A percentile compares a stretch with the other conserved stretches of the same genome.
Conservation (phyloP, 2,797 vertebrate genomes). For the Sus cebifrons region DNA sequence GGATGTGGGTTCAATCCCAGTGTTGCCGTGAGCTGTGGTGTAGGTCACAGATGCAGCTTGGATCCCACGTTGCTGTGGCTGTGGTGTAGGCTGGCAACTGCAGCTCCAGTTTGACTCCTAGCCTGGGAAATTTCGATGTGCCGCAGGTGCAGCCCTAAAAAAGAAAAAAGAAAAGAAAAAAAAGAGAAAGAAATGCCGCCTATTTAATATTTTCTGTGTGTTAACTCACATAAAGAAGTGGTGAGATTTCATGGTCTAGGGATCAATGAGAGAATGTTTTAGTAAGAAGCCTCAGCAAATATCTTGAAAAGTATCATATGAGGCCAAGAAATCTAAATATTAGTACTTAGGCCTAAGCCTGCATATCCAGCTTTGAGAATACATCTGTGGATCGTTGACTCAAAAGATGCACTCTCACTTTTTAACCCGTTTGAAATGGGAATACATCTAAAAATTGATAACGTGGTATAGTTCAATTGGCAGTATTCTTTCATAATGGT, state of each 20-base stretch:
- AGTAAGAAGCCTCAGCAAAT: constrained; percentile 6
- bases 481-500: not conserved
- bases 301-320: not conserved
- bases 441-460: not conserved
- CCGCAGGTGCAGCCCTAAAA: too few relatives aligned
- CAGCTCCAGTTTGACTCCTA: too few relatives aligned
- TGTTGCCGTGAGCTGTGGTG: too few relatives aligned
- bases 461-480: not conserved
- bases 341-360: not conserved
- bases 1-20: too few relatives aligned
- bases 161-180: too few relatives aligned
- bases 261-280: not conserved
- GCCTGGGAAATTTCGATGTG: too few relatives aligned
- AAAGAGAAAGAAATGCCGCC: not conserved
- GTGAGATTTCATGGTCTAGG: not conserved
- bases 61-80: too few relatives aligned
- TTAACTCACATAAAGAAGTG: not conserved
- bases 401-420: not conserved
- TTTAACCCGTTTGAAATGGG: not conserved
- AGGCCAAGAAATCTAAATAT: not conserved
- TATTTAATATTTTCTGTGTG: not conserved
- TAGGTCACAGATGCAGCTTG: too few relatives aligned
- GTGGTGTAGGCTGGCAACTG: too few relatives aligned
- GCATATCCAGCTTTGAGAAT: not conserved
- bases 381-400: not conserved